Evolutionary conservation across 2,113 vertebrate genomes (phyloP).

Genomic region (Scortum barcoo): DNA sequence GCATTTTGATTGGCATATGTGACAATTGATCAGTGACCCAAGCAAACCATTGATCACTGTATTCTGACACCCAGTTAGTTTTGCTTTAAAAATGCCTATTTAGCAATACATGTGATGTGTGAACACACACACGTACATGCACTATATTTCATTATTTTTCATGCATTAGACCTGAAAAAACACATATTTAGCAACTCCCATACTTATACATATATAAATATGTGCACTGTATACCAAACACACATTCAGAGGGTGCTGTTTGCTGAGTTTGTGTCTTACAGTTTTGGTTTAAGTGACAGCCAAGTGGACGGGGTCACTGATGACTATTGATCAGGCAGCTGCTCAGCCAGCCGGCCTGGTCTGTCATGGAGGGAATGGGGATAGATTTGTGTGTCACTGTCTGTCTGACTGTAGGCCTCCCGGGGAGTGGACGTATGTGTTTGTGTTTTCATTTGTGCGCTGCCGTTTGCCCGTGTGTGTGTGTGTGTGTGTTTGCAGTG

Average conservation of each 20-base stretch:
- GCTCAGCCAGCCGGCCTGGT: slow-evolving; percentile 70
- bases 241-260: slow-evolving; percentile 30
- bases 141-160: slow-evolving; percentile 25
- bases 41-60: slow-evolving; percentile 68
- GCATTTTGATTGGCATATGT: slow-evolving; percentile 77
- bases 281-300: slow-evolving; percentile 70
- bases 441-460: slow-evolving; percentile 61
- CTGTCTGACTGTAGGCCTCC: slow-evolving; percentile 76
- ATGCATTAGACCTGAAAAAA: neutral
- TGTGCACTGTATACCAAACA: neutral
- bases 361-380: slow-evolving; percentile 72
- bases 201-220: neutral
- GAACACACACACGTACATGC: slow-evolving; percentile 13
- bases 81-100: slow-evolving; percentile 66
- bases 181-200: neutral
- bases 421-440: slow-evolving; percentile 57
- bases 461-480: slow-evolving; percentile 28
- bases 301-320: slow-evolving; percentile 82
- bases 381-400: slow-evolving; percentile 83
- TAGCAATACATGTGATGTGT: slow-evolving; percentile 60
- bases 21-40: slow-evolving; percentile 80
- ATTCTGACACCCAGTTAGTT: slow-evolving; percentile 74
- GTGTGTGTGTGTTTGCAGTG: slow-evolving; percentile 36
- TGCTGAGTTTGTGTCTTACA: slow-evolving; percentile 67
- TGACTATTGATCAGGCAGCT: slow-evolving; percentile 84